Base-by-base conservation (phyloP, 2,888 invertebrate species). In the Netelia fuscicornis region DNA sequence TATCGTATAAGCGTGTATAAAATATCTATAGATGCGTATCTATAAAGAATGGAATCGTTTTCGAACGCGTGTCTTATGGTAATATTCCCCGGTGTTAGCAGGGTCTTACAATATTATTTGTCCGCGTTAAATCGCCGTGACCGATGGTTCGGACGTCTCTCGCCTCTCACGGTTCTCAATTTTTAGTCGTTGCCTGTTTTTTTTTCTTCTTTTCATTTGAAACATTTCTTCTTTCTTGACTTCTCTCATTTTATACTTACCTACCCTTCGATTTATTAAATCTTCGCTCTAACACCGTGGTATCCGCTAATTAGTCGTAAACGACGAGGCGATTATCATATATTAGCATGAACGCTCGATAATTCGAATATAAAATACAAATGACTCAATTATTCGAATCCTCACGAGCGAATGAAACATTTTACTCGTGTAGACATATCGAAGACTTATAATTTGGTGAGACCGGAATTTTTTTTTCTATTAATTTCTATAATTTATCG, bases 51-150 rank as follows among this genome's bases (percentile, higher is more conserved):
- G 44, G 62, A 82, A 82, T 82, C 75, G 75, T 54, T 72, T 81
- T 83, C 82, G 83, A 89, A 90, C 88, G 90, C 90, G 89, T 91
- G 90, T 92, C 91, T 92, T 92, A 92, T 91, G 91, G 89, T 91
- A 91, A 92, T 91, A 90, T 89, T 89, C 89, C 88, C 48, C 83
- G 89, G 89, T 91, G 91, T 91, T 90, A 91, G 90, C 90, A 91
- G 88, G 67, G 87, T 88, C 89, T 91, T 91, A 90, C 90, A 89
- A 89, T 90, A 91, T 91, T 91, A 91, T 91, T 91, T 91, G 90
- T 90, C 89, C 88, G 89, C 89, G 89, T 92, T 91, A 90, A 91
- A 91, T 91, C 91, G 88, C 86, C 87, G 83, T 86, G 86, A 88
- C 80, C 81, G 84, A 87, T 89, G 85, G 85, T 86, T 86, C 86